Conservation (phyloP, 2,113 vertebrate genomes). For the Isichthys henryi region DNA sequence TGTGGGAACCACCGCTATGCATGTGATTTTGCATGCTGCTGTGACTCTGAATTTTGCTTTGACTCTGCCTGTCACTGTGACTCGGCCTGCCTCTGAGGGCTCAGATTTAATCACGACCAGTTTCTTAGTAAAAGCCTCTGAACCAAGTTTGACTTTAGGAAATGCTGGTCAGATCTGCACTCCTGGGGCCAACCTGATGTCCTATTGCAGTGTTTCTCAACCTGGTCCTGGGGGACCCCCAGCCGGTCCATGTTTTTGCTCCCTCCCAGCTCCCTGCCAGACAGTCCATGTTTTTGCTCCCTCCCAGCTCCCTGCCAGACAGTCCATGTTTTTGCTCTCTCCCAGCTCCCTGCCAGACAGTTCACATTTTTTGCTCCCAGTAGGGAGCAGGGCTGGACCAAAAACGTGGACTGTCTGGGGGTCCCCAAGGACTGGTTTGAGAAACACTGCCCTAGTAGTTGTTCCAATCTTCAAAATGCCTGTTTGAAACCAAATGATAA, state of each 20-base stretch:
- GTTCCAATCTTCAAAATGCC: neutral
- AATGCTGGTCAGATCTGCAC: neutral
- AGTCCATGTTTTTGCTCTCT: neutral
- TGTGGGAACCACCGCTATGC: neutral
- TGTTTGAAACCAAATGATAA: neutral
- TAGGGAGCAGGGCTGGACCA: neutral
- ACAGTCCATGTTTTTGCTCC: too few relatives aligned
- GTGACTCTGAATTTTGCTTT: neutral
- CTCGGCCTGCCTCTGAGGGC: neutral
- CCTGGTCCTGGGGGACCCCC: neutral
- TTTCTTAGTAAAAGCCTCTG: neutral
- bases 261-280: too few relatives aligned
- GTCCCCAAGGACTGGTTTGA: neutral
- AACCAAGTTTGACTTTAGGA: neutral
- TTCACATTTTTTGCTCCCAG: neutral
- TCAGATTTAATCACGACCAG: neutral
- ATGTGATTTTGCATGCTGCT: neutral
- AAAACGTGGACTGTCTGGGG: neutral
- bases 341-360: too few relatives aligned
- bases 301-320: too few relatives aligned
- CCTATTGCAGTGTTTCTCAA: neutral
- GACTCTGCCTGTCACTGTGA: neutral
- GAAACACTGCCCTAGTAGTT: neutral
- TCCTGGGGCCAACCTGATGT: neutral
- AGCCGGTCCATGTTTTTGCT: neutral